phyloP scores from a whole-genome alignment of 1,140 invertebrate species.

The Idris sp. region DNA sequence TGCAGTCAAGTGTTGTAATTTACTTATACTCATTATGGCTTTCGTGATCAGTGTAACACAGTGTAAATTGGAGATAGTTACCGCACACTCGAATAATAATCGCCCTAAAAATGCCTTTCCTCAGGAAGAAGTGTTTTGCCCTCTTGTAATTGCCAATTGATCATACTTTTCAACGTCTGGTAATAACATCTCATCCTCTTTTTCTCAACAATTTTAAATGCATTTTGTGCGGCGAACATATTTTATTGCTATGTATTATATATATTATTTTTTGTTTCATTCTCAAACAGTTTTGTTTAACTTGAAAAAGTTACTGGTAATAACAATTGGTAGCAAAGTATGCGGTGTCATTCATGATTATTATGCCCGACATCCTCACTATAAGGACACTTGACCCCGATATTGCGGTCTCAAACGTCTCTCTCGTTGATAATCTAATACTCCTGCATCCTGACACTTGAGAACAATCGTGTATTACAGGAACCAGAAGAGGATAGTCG shows the following conservation, averaged over 20 bases:
- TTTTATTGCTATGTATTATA: too few relatives aligned
- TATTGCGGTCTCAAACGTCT: slow-evolving; percentile 64
- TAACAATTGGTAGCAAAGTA: slow-evolving; percentile 35
- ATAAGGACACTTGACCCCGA: slow-evolving; percentile 68
- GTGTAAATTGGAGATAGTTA: slow-evolving; percentile 57
- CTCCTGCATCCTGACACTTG: slow-evolving; percentile 58
- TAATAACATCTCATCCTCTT: too few relatives aligned
- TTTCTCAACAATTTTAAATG: too few relatives aligned
- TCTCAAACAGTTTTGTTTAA: too few relatives aligned
- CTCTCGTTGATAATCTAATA: slow-evolving; percentile 57
- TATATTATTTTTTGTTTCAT: too few relatives aligned
- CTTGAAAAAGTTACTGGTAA: too few relatives aligned
- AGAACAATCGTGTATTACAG: slow-evolving; percentile 55
- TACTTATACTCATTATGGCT: slow-evolving; percentile 54
- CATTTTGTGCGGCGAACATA: too few relatives aligned
- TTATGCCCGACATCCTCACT: slow-evolving; percentile 46
- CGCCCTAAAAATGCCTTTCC: slow-evolving; percentile 19
- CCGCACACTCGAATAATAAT: slow-evolving; percentile 51
- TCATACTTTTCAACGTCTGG: slow-evolving; percentile 9
- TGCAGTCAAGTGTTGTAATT: slow-evolving; percentile 46
- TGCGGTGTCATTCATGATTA: slow-evolving; percentile 35
- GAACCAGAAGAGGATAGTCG: slow-evolving; percentile 47
- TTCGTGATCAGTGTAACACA: slow-evolving; percentile 53
- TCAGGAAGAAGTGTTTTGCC: slow-evolving; percentile 20
- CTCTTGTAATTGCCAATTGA: slow-evolving; percentile 11